Conservation (phyloP, 92 coral and sea anemone genomes). For the Virgularia gustaviana region DNA sequence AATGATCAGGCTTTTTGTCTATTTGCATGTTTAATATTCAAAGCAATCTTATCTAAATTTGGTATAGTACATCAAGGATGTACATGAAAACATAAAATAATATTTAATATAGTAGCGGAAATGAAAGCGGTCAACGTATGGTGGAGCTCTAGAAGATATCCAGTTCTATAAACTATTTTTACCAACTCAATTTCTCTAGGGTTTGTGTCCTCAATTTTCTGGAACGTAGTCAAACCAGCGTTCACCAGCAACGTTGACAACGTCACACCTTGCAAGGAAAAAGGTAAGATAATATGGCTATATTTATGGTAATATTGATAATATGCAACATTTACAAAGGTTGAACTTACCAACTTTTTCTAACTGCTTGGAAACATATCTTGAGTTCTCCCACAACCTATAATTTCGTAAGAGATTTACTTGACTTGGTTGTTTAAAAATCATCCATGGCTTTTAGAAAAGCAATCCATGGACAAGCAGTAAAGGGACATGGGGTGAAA, state of each 20-base stretch:
- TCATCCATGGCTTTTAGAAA: too few species aligned
- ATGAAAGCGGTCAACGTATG: not conserved
- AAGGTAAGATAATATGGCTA: not conserved
- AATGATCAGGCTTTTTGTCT: too few species aligned
- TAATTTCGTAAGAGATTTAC: too few species aligned
- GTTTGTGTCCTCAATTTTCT: conserved; percentile 88
- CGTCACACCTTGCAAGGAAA: conserved; percentile 59
- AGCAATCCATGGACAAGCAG: too few species aligned
- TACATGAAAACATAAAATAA: not conserved
- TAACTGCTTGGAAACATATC: conserved; percentile 81
- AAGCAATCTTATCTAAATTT: not conserved
- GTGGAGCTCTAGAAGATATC: not conserved
- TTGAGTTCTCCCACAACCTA: conserved; percentile 96
- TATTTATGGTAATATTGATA: not conserved
- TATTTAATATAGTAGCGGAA: not conserved
- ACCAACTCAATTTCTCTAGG: conserved; percentile 97
- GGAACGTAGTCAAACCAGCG: conserved; percentile 86
- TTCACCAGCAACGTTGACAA: conserved; percentile 90
- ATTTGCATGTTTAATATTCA: not conserved
- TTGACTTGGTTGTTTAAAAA: too few species aligned
- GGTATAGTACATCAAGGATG: too few species aligned
- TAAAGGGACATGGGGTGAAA: too few species aligned
- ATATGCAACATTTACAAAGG: not conserved
- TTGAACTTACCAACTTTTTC: conserved; percentile 90
- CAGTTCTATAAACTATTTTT: conserved; percentile 6